Evolutionary conservation across 1,140 invertebrate genomes (phyloP), one percentile per base, ranked within the genome.

Genomic region (Apis cerana): DNA sequence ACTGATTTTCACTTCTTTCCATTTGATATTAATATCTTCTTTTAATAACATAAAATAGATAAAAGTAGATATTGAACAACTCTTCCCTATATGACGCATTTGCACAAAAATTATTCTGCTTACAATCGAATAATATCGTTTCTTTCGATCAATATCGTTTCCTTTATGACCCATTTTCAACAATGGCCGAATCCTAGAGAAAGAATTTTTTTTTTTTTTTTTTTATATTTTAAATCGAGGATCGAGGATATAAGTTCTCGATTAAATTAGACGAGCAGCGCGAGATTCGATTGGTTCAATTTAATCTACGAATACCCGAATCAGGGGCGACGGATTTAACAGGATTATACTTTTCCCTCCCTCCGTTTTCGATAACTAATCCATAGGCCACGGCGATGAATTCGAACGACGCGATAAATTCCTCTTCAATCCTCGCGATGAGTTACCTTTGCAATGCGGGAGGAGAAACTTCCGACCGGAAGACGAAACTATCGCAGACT

Each of bases 261-360:
- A 75, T 75, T 75, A 61, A 75, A 75, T 75, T 75, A 75, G 71
- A 75, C 56, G 71, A 74, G 71, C 33, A 11, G 21, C 71, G 56
- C 27, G 43, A 43, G 54, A 74, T 74, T 74, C 71, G 71, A 74
- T 74, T 74, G 71, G 27, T 74, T 74, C 71, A 74, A 74, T 74
- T 74, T 74, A 74, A 74, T 74, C 71, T 74, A 74, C 56, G 71
- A 21, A 74, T 43, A 9, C 33, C 54, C 71, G 71, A 74, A 74
- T 74, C 71, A 74, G 19, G 21, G 61, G 33, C 71, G 56, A 13
- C 58, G 71, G 71, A 75, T 75, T 75, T 75, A 75, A 75, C 21
- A 75, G 71, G 71, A 75, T 75, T 75, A 75, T 75, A 75, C 71
- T 75, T 75, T 75, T 75, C 56, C 71, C 56, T 15, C 33, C 33